Percentiles rank a stretch among this genome's conserved stretches.
These are phyloP conservation scores for Abramis brama DNA, from an alignment of 2,113 vertebrate species.

Conservation along the genomic window DNA sequence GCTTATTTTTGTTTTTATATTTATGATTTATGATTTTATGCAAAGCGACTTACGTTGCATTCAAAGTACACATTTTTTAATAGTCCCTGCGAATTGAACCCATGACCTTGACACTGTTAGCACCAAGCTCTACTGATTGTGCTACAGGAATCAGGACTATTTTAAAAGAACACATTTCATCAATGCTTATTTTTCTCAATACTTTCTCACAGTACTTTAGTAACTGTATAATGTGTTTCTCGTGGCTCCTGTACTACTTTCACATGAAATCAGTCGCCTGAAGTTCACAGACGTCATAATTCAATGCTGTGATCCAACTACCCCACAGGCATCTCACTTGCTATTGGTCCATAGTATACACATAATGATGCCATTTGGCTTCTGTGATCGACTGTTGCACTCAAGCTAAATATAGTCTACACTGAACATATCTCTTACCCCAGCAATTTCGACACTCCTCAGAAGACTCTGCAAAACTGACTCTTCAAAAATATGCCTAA, in stretches of 20 bases:
- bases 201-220: not conserved
- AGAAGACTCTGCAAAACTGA: not conserved
- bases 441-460: conserved; percentile 18
- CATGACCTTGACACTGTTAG: too few species aligned
- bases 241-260: not conserved
- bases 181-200: not conserved
- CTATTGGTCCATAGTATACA: conserved; percentile 28
- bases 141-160: too few species aligned
- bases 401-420: conserved; percentile 52
- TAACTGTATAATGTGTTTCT: too few species aligned
- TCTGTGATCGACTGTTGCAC: conserved; percentile 45
- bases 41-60: too few species aligned
- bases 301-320: not conserved
- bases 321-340: conserved; percentile 5
- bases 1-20: too few species aligned
- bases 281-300: not conserved
- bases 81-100: too few species aligned
- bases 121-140: too few species aligned
- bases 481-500: not conserved
- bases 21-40: too few species aligned
- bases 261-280: not conserved
- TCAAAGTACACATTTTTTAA: too few species aligned
- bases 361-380: conserved; percentile 51
- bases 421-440: conserved; percentile 47
- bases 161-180: not conserved